Evolutionary conservation across 2,113 vertebrate species (phyloP), one percentile per base, ranked within the genome.

Genomic region (Sebastes fasciatus): DNA sequence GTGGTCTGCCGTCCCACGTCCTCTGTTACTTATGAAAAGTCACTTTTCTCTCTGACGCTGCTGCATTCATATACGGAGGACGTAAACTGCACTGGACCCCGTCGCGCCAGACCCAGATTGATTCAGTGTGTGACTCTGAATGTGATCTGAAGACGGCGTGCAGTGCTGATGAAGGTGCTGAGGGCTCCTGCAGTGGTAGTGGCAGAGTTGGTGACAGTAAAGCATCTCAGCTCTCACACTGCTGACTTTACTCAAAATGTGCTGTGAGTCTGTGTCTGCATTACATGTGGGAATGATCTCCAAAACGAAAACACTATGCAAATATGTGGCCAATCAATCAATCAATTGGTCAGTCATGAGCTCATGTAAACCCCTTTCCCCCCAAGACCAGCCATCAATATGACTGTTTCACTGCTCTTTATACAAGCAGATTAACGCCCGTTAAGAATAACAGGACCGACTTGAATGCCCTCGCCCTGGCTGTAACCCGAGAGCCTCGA

Each of bases 401-500:
- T 74, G 52, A 52, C 61, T 2, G 7, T 74, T 81, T 61, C 11
- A 76, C 67, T 77, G 42, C 40, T 74, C 60, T 65, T 74, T 75
- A 79, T 74, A 65, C 69, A 79, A 55, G 55, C 70, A 68, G 54
- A 83, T 89, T 72, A 83, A 84, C 12, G 54, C 82, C 84, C 34
- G 23, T 80, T 82, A 82, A 80, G 87, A 93, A 85, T 80, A 94
- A 90, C 83, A 91, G 84, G 61, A 17, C 82, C 55, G n/a, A 74
- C 19, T 58, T 61, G 52, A 88, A 83, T 86, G 85, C 71, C 80
- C 87, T 86, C 63, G 42, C 76, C 43, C 55, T 77, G 65, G 71
- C 84, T 86, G 94, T 91, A 95, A 95, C 87, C 67, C 7, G 80
- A 95, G 91, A 89, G 55, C 71, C 81, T 79, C 48, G 8, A 71